Base-by-base conservation (phyloP, 2,797 vertebrate genomes). In the Anolis apletophallus region DNA sequence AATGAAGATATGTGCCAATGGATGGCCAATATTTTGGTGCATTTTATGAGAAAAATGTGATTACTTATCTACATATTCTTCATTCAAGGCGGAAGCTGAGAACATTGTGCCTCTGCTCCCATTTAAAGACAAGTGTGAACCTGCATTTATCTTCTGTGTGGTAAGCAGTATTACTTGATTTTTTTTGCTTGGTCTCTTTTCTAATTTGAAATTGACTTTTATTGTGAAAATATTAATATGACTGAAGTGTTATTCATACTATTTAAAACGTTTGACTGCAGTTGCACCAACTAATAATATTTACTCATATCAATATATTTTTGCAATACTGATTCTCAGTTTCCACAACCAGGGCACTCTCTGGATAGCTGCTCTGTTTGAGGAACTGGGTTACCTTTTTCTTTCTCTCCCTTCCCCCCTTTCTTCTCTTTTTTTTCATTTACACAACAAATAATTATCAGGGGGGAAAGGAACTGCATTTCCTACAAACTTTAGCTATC, bases 61-160 rank as follows among this genome's bases (percentile, higher is more conserved):
- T 29, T 26, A 81, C 11, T 52, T 61, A 61, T 81, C 26, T 69
- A 3, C 80, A 80, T 81, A 32, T 82, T n/a, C 76, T 86, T 77
- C 79, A 91, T 94, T 87, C 86, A 71, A 97, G 97, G 97, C 96
- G 81, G 96, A 97, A 81, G 94, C 92, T 87, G 94, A 96, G 84
- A 93, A 0, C 80, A 80, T 97, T 52, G 59, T 88, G 2, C 88
- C 57, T 76, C 91, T 97, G 87, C 84, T 93, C 67, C 8, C 95
- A 17, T 94, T 97, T 85, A 95, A 93, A 91, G 95, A 94, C 1
- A 96, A 91, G 72, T 97, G 96, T 92, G 96, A 97, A 91, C 97
- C 97, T 36, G 57, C 95, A 77, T 97, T 97, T 92, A 94, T 97
- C 73, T 97, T 97, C 69, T 91, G 95, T 88, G 88, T 96, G 83